phyloP scores from a whole-genome alignment of 2,797 vertebrate genomes.

The Tachyglossus aculeatus region DNA sequence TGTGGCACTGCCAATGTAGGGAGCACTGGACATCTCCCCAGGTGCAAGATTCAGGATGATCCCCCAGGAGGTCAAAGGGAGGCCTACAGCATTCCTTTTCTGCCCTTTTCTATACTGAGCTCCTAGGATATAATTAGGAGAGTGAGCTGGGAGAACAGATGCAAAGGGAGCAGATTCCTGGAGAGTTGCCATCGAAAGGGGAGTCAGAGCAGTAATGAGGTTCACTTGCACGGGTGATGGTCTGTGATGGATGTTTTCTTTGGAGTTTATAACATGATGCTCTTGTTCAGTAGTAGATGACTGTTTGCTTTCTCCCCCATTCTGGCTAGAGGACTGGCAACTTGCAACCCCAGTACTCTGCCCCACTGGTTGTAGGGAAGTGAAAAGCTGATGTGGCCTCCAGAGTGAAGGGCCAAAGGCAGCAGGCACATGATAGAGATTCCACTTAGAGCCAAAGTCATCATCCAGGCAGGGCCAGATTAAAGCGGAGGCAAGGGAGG shows the following conservation, averaged over 20 bases:
- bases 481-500: too few species aligned
- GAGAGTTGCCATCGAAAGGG: background rate
- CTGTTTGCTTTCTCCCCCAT: too few species aligned
- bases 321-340: too few species aligned
- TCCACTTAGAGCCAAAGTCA: too few species aligned
- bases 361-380: too few species aligned
- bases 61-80: background rate
- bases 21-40: background rate
- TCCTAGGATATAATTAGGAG: slow-evolving; percentile 23
- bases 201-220: background rate
- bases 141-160: background rate
- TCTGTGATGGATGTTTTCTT: background rate
- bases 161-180: background rate
- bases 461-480: too few species aligned
- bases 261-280: too few species aligned
- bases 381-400: too few species aligned
- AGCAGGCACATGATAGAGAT: too few species aligned
- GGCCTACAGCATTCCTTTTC: slow-evolving; percentile 19
- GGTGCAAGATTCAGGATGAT: background rate
- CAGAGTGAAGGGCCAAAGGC: too few species aligned
- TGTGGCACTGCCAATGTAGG: background rate
- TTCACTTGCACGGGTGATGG: background rate
- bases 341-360: too few species aligned
- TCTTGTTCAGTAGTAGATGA: too few species aligned
- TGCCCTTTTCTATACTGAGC: slow-evolving; percentile 24